Conservation (phyloP, 2,113 vertebrate genomes). For the Gnathonemus echidnorhynchus region DNA sequence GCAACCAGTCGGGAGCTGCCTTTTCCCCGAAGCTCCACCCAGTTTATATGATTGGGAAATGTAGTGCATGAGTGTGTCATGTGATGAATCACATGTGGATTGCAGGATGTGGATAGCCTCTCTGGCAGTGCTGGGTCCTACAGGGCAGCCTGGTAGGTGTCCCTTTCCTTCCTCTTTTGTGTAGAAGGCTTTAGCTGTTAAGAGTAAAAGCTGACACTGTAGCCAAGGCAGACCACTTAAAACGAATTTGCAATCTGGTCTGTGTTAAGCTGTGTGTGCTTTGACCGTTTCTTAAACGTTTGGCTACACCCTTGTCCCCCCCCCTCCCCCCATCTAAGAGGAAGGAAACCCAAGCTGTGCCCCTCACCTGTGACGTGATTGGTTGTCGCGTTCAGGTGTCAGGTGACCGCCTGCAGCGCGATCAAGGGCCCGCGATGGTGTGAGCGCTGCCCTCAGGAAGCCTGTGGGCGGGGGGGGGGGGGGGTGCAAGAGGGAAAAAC, state of each 20-base stretch:
- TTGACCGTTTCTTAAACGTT: not conserved
- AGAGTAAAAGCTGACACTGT: not conserved
- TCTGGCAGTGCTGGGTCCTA: not conserved
- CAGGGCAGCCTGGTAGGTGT: not conserved
- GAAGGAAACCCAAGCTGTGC: not conserved
- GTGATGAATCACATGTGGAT: not conserved
- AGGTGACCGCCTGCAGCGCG: not conserved
- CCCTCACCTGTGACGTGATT: not conserved
- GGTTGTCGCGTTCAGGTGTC: not conserved
- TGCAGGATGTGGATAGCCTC: not conserved
- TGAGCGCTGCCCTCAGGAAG: not conserved
- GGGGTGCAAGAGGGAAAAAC: not conserved
- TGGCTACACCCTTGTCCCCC: not conserved
- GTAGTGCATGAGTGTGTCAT: not conserved
- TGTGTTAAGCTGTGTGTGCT: not conserved
- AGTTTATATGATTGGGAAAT: not conserved
- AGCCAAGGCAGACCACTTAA: not conserved
- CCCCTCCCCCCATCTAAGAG: not conserved
- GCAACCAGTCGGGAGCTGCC: not conserved
- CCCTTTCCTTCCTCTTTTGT: not conserved
- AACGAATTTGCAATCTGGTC: not conserved
- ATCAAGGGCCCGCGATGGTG: not conserved
- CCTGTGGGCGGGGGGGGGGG: not conserved
- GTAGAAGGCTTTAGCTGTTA: not conserved
- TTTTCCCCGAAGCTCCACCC: not conserved